Conservation (phyloP, 2,113 vertebrate species). For the Heloderma charlesbogerti region DNA sequence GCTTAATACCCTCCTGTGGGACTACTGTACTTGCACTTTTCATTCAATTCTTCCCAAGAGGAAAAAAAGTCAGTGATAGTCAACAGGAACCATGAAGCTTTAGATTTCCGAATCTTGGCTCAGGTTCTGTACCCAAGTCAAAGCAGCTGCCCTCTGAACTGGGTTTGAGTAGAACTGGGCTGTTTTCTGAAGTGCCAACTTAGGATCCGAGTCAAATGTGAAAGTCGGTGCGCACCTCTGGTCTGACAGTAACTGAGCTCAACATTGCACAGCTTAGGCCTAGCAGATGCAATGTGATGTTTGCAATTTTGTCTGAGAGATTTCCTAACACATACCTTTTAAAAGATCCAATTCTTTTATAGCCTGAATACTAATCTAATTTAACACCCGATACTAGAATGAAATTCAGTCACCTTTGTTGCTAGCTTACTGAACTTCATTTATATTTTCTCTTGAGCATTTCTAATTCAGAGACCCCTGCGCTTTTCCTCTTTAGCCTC, state of each 20-base stretch:
- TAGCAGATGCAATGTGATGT: not conserved
- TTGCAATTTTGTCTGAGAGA: not conserved
- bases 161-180: too few species aligned
- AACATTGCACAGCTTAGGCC: not conserved
- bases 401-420: not conserved
- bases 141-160: too few species aligned
- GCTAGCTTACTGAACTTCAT: not conserved
- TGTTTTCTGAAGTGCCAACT: not conserved
- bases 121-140: too few species aligned
- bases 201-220: not conserved
- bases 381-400: slow-evolving; percentile 14
- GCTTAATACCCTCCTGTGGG: too few species aligned
- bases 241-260: not conserved
- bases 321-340: not conserved
- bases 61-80: too few species aligned
- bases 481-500: slow-evolving; percentile 2
- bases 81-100: too few species aligned
- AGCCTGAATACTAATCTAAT: not conserved
- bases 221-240: not conserved
- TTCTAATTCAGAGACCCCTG: not conserved
- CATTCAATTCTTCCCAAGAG: too few species aligned
- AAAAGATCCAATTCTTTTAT: not conserved
- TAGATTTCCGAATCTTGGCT: too few species aligned
- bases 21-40: too few species aligned
- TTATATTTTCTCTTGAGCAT: slow-evolving; percentile 24